Percentiles rank a stretch among this genome's conserved stretches.
phyloP scores from a whole-genome alignment of 2,888 invertebrate genomes.

The Aphodius granarius region DNA sequence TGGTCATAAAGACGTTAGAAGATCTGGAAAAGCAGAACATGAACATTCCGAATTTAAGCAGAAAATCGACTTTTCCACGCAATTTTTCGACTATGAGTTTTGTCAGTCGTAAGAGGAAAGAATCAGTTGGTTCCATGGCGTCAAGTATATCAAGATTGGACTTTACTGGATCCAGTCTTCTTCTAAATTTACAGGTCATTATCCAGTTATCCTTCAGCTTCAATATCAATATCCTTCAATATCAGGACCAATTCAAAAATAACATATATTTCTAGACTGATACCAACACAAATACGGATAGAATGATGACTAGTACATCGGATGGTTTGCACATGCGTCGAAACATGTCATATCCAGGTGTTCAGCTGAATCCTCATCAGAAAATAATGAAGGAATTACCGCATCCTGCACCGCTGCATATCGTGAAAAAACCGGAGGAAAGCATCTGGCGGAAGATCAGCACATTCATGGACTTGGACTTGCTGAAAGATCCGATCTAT shows the following conservation, averaged over 20 bases:
- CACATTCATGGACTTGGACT: conserved; percentile 69
- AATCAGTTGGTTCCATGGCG: conserved; percentile 65
- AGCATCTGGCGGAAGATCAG: conserved; percentile 55
- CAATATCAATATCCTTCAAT: too few relatives aligned
- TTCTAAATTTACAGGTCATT: conserved; percentile 64
- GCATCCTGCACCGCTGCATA: conserved; percentile 36
- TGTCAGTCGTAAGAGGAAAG: conserved; percentile 40
- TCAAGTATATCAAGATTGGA: conserved; percentile 74
- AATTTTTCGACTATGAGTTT: conserved; percentile 53
- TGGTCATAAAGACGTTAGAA: conserved; percentile 45
- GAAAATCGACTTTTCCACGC: conserved; percentile 51
- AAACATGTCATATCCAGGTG: conserved; percentile 52
- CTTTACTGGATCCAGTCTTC: conserved; percentile 73
- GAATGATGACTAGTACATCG: conserved; percentile 23
- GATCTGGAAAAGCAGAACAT: conserved; percentile 45
- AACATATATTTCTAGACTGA: conserved; percentile 6
- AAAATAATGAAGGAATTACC: conserved; percentile 43
- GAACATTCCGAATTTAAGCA: conserved; percentile 39
- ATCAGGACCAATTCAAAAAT: too few relatives aligned
- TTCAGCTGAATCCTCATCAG: conserved; percentile 45
- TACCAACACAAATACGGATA: neutral
- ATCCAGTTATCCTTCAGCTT: neutral
- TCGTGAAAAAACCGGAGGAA: conserved; percentile 42
- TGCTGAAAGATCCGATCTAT: conserved; percentile 72
- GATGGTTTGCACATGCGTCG: conserved; percentile 45